These are phyloP conservation scores for Neodiprion lecontei DNA, from an alignment of 1,140 invertebrate species.

Conservation along the genomic window DNA sequence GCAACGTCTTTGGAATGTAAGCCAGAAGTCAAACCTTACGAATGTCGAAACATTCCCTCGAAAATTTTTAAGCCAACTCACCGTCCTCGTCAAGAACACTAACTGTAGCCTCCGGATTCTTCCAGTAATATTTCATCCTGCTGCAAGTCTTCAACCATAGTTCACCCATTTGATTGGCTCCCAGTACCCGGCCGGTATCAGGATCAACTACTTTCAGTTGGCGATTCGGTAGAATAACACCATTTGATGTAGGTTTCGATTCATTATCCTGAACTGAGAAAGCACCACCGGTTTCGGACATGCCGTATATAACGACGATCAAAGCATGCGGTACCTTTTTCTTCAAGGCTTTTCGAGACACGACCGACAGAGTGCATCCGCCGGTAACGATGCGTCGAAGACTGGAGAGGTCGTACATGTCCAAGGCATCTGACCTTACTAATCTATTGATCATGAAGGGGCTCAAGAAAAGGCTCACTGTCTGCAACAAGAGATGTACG, in stretches of 20 bases:
- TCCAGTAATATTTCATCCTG: conserved; percentile 44
- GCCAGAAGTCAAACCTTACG: background rate
- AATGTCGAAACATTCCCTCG: background rate
- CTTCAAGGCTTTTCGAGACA: conserved; percentile 28
- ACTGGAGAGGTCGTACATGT: conserved; percentile 37
- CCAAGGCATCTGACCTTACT: conserved; percentile 21
- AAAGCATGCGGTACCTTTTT: conserved; percentile 26
- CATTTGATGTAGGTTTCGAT: conserved; percentile 34
- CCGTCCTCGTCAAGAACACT: conserved; percentile 64
- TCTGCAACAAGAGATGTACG: conserved; percentile 11
- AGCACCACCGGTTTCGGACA: conserved; percentile 31
- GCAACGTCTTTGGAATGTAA: background rate
- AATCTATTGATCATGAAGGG: conserved; percentile 38
- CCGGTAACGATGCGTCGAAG: conserved; percentile 33
- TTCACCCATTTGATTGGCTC: conserved; percentile 52
- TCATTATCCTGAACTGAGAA: conserved; percentile 13
- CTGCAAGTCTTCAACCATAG: conserved; percentile 50
- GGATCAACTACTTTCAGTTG: conserved; percentile 49
- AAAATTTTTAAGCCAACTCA: conserved; percentile 32
- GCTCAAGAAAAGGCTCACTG: conserved; percentile 29
- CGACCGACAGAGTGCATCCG: conserved; percentile 44
- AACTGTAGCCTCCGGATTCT: conserved; percentile 52
- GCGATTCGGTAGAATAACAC: conserved; percentile 34
- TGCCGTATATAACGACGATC: conserved; percentile 34
- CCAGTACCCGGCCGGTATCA: conserved; percentile 50